phyloP scores from a whole-genome alignment of 2,113 vertebrate species.

The Nothoprocta pentlandii region DNA sequence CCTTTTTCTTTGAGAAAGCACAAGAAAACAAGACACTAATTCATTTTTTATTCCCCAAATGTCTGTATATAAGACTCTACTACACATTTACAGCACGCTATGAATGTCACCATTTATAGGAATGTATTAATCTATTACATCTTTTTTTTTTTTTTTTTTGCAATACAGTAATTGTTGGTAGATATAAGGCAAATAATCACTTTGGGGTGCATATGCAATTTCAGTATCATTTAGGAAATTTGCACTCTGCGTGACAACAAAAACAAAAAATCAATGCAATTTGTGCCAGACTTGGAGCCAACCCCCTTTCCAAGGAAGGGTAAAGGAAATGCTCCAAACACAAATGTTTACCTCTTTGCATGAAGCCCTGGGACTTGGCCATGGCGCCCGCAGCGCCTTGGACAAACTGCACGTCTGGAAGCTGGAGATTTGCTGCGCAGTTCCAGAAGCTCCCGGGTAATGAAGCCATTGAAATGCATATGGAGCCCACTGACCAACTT shows the following conservation, averaged over 20 bases:
- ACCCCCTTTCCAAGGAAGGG: not conserved
- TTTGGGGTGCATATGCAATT: not conserved
- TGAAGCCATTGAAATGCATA: not conserved
- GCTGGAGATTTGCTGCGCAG: not conserved
- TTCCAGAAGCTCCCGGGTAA: not conserved
- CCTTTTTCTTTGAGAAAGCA: not conserved
- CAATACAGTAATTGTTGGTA: not conserved
- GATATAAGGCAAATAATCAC: not conserved
- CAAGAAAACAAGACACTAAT: constrained; percentile 1
- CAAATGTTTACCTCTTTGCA: not conserved
- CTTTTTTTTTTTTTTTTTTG: not conserved
- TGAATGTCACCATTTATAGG: not conserved
- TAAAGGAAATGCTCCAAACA: not conserved
- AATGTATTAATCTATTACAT: not conserved
- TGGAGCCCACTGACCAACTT: not conserved
- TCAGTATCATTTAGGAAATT: not conserved
- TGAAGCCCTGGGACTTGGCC: not conserved
- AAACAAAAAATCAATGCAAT: not conserved
- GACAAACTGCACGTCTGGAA: not conserved
- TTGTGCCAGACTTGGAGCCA: not conserved
- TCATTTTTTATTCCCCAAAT: not conserved
- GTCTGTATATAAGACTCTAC: not conserved
- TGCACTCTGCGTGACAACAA: not conserved
- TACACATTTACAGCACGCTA: not conserved
- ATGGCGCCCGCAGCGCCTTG: accelerated